phyloP scores from a whole-genome alignment of 1,140 invertebrate species.

The Cydia strobilella region DNA sequence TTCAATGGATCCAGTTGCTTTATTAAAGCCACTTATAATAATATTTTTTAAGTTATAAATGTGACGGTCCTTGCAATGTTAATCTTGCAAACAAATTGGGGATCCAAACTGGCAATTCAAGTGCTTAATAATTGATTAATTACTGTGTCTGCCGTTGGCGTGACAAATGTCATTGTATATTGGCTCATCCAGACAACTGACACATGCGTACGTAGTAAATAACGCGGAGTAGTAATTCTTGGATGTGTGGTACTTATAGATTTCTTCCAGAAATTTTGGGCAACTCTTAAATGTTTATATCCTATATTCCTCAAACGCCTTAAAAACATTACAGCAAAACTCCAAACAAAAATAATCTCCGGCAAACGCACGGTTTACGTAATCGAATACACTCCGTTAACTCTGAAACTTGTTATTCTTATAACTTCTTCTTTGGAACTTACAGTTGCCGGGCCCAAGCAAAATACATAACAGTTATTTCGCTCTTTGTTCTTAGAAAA shows the following conservation, averaged over 20 bases:
- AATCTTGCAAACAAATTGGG: background rate
- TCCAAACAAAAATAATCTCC: slow-evolving; percentile 13
- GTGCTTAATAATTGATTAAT: slow-evolving; percentile 40
- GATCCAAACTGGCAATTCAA: slow-evolving; percentile 22
- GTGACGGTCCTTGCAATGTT: no score
- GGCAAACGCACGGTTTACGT: background rate
- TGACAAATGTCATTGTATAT: slow-evolving; percentile 45
- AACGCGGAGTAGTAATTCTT: background rate
- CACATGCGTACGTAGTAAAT: background rate
- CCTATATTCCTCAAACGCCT: background rate
- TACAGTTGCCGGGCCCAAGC: background rate
- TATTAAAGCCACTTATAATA: no score
- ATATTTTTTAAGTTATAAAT: background rate
- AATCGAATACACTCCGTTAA: slow-evolving; percentile 27
- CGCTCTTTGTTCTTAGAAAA: slow-evolving; percentile 25
- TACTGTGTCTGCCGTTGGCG: slow-evolving; percentile 38
- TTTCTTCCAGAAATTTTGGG: background rate
- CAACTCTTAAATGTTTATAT: no score
- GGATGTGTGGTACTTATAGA: background rate
- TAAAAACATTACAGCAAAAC: background rate
- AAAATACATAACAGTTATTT: slow-evolving; percentile 28
- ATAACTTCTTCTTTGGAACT: slow-evolving; percentile 25
- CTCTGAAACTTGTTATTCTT: slow-evolving; percentile 20
- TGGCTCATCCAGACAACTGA: background rate
- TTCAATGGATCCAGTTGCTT: no score